Conservation (phyloP, 2,797 vertebrate genomes). For the Sebastes oblongus region DNA sequence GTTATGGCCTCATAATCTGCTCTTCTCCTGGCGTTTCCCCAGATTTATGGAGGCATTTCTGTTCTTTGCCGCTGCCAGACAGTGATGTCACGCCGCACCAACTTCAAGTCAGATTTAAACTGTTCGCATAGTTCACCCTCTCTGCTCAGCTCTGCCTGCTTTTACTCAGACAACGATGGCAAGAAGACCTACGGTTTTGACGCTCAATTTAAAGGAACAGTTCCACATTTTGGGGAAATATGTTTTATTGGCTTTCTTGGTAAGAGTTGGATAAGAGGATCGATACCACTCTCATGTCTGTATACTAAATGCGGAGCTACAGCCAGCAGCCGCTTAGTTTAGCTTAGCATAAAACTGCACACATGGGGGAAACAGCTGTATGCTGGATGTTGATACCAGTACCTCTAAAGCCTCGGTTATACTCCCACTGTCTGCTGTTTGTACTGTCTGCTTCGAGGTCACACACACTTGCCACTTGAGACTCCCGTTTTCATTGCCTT, state of each 20-base stretch:
- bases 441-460: too few species aligned
- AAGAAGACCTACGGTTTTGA: constrained; percentile 3
- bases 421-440: too few species aligned
- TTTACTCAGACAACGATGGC: constrained; percentile 22
- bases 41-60: constrained; percentile 67
- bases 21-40: constrained; percentile 63
- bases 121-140: constrained; percentile 24
- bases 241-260: neutral
- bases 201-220: neutral
- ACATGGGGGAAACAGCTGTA: neutral
- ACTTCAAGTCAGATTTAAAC: constrained; percentile 51
- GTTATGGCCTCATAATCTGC: constrained; percentile 68
- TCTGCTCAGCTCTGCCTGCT: constrained; percentile 16
- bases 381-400: too few species aligned
- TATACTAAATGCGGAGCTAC: neutral
- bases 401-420: too few species aligned
- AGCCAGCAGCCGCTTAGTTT: neutral
- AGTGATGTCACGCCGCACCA: constrained; percentile 64
- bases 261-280: too few species aligned
- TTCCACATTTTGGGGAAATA: neutral
- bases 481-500: too few species aligned
- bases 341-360: neutral
- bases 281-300: too few species aligned
- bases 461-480: too few species aligned
- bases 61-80: constrained; percentile 53